These are phyloP conservation scores for Clytia hemisphaerica DNA, from an alignment of 30 jellyfish, hydroid and myxozoan species.

Conservation along the genomic window DNA sequence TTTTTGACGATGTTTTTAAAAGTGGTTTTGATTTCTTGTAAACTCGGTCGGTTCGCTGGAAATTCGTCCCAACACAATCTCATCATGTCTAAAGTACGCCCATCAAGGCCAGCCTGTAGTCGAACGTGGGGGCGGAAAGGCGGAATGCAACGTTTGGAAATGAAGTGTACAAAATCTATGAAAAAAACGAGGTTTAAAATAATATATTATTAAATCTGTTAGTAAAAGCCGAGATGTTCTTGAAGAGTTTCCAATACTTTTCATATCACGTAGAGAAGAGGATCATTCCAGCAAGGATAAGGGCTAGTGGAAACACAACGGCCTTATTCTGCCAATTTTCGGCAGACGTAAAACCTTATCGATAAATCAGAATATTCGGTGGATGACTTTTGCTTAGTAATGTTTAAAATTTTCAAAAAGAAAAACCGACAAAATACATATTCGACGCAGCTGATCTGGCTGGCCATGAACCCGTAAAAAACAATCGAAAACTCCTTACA, in stretches of 20 bases:
- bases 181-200: neutral
- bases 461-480: too few relatives aligned
- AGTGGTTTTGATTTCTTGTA: slow-evolving; percentile 34
- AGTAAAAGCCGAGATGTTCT: too few relatives aligned
- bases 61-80: slow-evolving; percentile 77
- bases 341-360: too few relatives aligned
- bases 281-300: neutral
- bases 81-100: slow-evolving; percentile 72
- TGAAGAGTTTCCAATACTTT: neutral
- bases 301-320: neutral
- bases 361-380: too few relatives aligned
- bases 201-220: neutral
- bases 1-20: slow-evolving; percentile 47
- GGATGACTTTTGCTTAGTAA: too few relatives aligned
- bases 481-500: too few relatives aligned
- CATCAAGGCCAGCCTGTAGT: slow-evolving; percentile 81
- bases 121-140: slow-evolving; percentile 95
- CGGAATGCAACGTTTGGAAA: slow-evolving; percentile 72
- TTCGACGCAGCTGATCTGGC: too few relatives aligned
- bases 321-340: too few relatives aligned
- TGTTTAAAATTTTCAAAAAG: too few relatives aligned
- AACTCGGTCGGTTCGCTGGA: slow-evolving; percentile 68
- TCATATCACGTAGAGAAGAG: neutral
- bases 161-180: slow-evolving; percentile 61
- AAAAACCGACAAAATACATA: too few relatives aligned